These are phyloP conservation scores for Glossosoma conforme DNA, from an alignment of 1,140 invertebrate genomes.

Conservation along the genomic window DNA sequence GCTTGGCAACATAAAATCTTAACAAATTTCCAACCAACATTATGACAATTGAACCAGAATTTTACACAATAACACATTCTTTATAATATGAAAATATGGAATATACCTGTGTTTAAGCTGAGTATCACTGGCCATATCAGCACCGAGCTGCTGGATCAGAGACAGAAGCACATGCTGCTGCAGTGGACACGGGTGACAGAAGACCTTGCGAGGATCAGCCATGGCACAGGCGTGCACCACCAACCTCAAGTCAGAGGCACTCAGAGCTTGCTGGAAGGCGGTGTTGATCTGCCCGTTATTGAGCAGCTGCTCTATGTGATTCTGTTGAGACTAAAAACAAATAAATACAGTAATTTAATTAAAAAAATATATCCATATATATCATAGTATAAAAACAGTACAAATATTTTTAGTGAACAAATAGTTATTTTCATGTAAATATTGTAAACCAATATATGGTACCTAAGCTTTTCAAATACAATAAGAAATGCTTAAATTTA, in stretches of 20 bases:
- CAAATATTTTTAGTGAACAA: conserved; percentile 6
- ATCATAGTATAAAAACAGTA: background rate
- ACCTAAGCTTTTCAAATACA: no score
- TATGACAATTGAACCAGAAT: no score
- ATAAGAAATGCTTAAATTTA: conserved; percentile 4
- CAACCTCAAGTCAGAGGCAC: conserved; percentile 76
- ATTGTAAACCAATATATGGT: no score
- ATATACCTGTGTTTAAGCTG: conserved; percentile 88
- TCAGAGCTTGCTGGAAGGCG: conserved; percentile 86
- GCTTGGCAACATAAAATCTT: no score
- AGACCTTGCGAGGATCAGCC: conserved; percentile 72
- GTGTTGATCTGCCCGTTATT: conserved; percentile 71
- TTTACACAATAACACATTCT: no score
- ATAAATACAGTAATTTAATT: conserved; percentile 21
- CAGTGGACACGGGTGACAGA: conserved; percentile 65
- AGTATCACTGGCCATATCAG: conserved; percentile 78
- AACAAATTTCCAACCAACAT: no score
- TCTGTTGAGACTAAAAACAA: conserved; percentile 53
- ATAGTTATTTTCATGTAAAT: conserved; percentile 12
- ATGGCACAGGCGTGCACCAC: conserved; percentile 81
- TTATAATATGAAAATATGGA: no score
- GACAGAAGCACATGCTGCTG: conserved; percentile 85
- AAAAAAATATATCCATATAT: conserved; percentile 34
- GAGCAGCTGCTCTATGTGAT: conserved; percentile 70
- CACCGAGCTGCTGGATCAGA: conserved; percentile 86